Evolutionary conservation across 2,888 invertebrate genomes (phyloP), one percentile per base, ranked within the genome.

Genomic region (Spisula solida): DNA sequence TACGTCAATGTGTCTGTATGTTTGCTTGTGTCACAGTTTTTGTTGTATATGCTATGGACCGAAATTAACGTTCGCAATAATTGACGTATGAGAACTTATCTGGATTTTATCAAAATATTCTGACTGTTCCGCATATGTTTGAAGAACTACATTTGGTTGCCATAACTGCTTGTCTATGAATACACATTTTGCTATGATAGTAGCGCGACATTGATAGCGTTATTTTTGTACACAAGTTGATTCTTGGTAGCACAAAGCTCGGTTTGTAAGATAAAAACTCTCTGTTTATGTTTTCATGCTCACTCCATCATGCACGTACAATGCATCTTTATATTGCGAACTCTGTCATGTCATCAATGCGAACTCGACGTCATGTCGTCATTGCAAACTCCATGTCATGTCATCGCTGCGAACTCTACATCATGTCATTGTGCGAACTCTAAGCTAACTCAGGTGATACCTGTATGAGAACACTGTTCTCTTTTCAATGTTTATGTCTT

Each of bases 371-470:
- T 41, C 41, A 41, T 14, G 51, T 51, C 51, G 12, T 60, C 20
- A 34, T n/a, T n/a, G 47, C 47, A 47, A 8, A 12, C 12, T 12
- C 47, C 12, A 8, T 47, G 47, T 47, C 47, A 47, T 47, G 47
- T 47, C 47, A 47, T n/a, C 41, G 2, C 41, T 41, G 41, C 41
- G 8, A 41, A 8, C 41, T 41, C 41, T 41, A 8, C 41, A 41
- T 41, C 41, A 41, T 14, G 51, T 51, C 51, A 51, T 60, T n/a
- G 75, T n/a, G n/a, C 34, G 31, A n/a, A n/a, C n/a, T n/a, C n/a
- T n/a, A n/a, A n/a, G 31, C 75, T 34, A 75, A 18, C 75, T 75
- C 75, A 75, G 75, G 75, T 60, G 20, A 60, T 51, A 16, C 25
- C 60, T n/a, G n/a, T 60, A 60, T 10, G n/a, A 60, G 18, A 60